Percentiles rank a stretch among this genome's conserved stretches.
Conservation (phyloP, 2,113 vertebrate species). For the Cyprinus carpio region DNA sequence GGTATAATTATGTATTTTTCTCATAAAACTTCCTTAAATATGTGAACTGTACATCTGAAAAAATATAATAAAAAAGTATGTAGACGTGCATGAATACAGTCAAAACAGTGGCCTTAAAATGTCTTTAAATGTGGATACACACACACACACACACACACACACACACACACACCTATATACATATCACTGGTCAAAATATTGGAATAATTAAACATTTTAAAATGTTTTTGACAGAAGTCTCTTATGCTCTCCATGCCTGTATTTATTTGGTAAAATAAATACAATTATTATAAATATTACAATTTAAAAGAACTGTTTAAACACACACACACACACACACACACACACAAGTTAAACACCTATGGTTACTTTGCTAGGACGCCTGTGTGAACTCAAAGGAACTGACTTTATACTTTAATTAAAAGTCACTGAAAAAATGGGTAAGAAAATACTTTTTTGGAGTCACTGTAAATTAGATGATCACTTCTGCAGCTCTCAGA, state of each 20-base stretch:
- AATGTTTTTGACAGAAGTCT: neutral
- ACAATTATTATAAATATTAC: neutral
- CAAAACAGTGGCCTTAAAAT: neutral
- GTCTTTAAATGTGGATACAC: neutral
- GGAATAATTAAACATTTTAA: too few species aligned
- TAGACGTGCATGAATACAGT: neutral
- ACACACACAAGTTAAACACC: too few species aligned
- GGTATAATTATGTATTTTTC: neutral
- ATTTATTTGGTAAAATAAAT: neutral
- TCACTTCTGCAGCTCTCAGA: neutral
- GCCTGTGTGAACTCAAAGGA: neutral
- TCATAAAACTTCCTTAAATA: neutral
- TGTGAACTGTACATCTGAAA: neutral
- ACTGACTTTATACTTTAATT: neutral
- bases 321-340: too few species aligned
- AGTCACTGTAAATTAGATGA: neutral
- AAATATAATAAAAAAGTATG: neutral
- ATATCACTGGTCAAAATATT: too few species aligned
- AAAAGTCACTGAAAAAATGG: neutral
- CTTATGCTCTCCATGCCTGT: neutral
- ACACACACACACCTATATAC: too few species aligned
- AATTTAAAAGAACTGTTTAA: too few species aligned
- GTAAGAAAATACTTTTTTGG: neutral
- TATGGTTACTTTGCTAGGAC: neutral
- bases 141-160: too few species aligned